Evolutionary conservation across 1,140 invertebrate species (phyloP).

Genomic region (Calosoma granatense): DNA sequence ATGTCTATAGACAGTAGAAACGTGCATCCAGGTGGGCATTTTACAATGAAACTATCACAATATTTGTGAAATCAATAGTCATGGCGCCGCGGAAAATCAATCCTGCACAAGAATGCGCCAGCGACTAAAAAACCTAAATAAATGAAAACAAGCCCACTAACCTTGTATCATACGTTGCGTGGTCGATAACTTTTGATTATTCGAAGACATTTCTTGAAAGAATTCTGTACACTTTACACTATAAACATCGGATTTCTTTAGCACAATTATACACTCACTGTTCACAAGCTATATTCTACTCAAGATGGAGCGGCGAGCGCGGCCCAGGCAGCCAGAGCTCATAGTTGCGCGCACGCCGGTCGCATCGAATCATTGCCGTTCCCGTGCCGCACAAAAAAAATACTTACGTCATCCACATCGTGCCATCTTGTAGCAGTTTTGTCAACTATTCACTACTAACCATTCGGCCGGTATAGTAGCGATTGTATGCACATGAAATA

Average conservation of each 20-base stretch:
- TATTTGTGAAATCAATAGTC: constrained; percentile 35
- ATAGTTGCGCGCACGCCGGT: constrained; percentile 26
- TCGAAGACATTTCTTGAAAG: constrained; percentile 36
- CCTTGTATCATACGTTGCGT: constrained; percentile 38
- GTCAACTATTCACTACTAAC: too few species aligned
- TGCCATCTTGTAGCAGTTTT: too few species aligned
- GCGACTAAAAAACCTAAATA: constrained; percentile 6
- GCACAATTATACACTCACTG: constrained; percentile 32
- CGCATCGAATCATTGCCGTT: constrained; percentile 30
- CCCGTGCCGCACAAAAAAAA: constrained; percentile 2
- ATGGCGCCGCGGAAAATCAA: constrained; percentile 38
- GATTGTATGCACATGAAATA: too few species aligned
- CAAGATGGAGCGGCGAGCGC: constrained; percentile 36
- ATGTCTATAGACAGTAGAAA: neutral
- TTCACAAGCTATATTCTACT: constrained; percentile 37
- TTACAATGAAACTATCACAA: constrained; percentile 18
- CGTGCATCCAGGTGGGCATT: neutral
- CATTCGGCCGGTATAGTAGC: too few species aligned
- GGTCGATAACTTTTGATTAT: constrained; percentile 35
- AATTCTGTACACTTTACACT: constrained; percentile 34
- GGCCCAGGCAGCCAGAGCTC: constrained; percentile 32
- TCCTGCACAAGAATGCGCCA: constrained; percentile 29
- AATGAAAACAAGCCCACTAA: constrained; percentile 23
- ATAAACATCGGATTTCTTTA: constrained; percentile 35
- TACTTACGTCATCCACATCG: too few species aligned